Conservation (phyloP, 2,113 vertebrate species). For the Murina feae region DNA sequence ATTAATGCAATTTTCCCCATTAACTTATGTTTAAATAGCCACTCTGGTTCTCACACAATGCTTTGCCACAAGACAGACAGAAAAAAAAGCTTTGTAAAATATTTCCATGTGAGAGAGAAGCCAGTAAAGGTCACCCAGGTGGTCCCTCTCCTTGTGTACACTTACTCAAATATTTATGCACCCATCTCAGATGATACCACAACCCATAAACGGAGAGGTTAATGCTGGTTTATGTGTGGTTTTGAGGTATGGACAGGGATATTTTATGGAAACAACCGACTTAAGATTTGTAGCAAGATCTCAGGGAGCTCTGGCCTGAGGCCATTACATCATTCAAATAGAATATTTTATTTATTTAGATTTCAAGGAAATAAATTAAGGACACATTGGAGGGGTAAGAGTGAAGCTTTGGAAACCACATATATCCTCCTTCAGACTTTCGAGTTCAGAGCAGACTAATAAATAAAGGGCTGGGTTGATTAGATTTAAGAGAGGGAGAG, state of each 20-base stretch:
- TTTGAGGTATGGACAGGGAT: not conserved
- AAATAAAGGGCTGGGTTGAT: slow-evolving; percentile 2
- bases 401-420: slow-evolving; percentile 3
- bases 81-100: not conserved
- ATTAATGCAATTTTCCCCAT: not conserved
- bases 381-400: slow-evolving; percentile 4
- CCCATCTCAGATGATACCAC: not conserved
- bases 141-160: not conserved
- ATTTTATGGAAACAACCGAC: not conserved
- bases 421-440: slow-evolving; percentile 14
- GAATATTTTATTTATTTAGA: slow-evolving; percentile 58
- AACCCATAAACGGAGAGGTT: not conserved
- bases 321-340: slow-evolving; percentile 22
- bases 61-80: not conserved
- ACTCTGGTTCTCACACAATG: not conserved
- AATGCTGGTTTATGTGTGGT: not conserved
- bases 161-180: not conserved
- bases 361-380: slow-evolving; percentile 56
- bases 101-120: not conserved
- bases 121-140: not conserved
- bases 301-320: not conserved
- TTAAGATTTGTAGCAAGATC: slow-evolving; percentile 18
- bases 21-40: not conserved
- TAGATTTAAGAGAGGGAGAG: not conserved
- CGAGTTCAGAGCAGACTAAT: not conserved